These are phyloP conservation scores for Caenorhabditis zanzibari DNA, from an alignment of 2,888 invertebrate genomes.

Conservation along the genomic window DNA sequence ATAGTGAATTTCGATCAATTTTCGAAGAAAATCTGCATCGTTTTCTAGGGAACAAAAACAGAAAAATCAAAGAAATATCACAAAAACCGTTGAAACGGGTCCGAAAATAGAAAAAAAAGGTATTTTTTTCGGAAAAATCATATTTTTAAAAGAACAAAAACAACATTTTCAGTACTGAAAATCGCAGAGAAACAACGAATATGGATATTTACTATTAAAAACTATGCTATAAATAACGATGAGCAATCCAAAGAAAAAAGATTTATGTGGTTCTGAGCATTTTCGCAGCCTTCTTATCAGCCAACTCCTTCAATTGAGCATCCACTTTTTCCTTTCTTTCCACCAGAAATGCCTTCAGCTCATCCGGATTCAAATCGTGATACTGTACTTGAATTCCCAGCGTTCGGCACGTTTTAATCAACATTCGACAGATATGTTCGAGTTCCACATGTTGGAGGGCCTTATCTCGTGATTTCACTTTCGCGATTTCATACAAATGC, in stretches of 20 bases:
- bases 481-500: constrained; percentile 98
- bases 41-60: not conserved
- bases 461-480: constrained; percentile 88
- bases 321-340: constrained; percentile 76
- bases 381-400: constrained; percentile 79
- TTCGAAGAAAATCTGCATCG: too few species aligned
- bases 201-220: too few species aligned
- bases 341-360: constrained; percentile 75
- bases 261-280: constrained; percentile 79
- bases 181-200: not conserved
- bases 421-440: constrained; percentile 73
- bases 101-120: constrained; percentile 2
- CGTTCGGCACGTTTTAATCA: constrained; percentile 76
- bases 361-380: constrained; percentile 79
- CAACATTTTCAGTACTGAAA: constrained; percentile 8
- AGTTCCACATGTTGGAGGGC: constrained; percentile 79
- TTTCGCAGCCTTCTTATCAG: constrained; percentile 82
- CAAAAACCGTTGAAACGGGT: not conserved
- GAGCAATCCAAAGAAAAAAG: constrained; percentile 19
- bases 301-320: constrained; percentile 78
- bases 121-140: not conserved
- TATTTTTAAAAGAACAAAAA: constrained; percentile 9
- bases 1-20: too few species aligned
- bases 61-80: not conserved
- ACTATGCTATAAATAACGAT: too few species aligned